Conservation (phyloP, 2,113 vertebrate genomes). For the Pipa parva region DNA sequence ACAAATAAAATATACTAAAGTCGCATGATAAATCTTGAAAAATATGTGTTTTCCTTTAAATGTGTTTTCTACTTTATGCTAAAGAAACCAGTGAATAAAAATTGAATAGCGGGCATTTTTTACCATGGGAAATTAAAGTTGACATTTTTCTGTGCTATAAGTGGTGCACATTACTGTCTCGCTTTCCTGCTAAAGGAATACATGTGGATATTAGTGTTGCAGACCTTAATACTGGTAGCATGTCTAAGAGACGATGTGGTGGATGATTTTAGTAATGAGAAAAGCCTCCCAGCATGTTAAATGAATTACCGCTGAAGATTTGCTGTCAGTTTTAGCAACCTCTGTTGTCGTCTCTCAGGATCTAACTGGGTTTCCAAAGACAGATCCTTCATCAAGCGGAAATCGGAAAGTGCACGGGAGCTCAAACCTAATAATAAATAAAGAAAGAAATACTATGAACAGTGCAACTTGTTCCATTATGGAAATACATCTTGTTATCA, state of each 20-base stretch:
- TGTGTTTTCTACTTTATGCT: too few species aligned
- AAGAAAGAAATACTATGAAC: background rate
- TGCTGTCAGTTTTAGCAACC: constrained; percentile 49
- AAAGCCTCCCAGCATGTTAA: background rate
- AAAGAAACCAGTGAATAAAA: too few species aligned
- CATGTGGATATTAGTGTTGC: background rate
- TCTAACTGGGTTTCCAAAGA: constrained; percentile 47
- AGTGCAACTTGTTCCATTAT: background rate
- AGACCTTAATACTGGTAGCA: background rate
- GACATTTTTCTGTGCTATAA: too few species aligned
- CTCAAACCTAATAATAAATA: constrained; percentile 47
- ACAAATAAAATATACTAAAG: too few species aligned
- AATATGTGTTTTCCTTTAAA: too few species aligned
- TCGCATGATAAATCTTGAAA: too few species aligned
- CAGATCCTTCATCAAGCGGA: constrained; percentile 56
- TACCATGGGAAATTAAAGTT: too few species aligned
- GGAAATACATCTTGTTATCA: too few species aligned
- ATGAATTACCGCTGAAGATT: constrained; percentile 55
- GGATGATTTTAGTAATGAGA: background rate
- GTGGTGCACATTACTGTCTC: background rate
- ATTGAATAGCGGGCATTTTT: too few species aligned
- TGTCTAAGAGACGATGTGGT: background rate
- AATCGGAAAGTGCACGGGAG: constrained; percentile 46
- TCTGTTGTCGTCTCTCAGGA: constrained; percentile 51
- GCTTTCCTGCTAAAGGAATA: background rate